phyloP scores from a whole-genome alignment of 2,797 vertebrate genomes.

The Rhinophrynus dorsalis region DNA sequence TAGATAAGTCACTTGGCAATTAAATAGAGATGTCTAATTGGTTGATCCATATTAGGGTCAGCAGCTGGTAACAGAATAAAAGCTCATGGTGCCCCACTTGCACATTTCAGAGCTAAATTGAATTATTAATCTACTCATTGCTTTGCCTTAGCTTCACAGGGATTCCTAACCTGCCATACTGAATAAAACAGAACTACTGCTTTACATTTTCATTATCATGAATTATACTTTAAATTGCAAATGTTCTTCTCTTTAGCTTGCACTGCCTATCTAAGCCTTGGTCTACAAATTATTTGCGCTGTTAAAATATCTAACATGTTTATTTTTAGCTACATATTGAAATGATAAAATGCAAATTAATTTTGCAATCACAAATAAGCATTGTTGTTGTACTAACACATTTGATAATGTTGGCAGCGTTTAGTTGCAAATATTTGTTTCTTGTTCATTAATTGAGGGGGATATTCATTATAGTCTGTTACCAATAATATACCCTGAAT shows the following conservation, averaged over 20 bases:
- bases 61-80: slow-evolving; percentile 81
- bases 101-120: slow-evolving; percentile 88
- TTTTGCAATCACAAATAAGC: slow-evolving; percentile 47
- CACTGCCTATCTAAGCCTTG: slow-evolving; percentile 61
- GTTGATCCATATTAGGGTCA: slow-evolving; percentile 91
- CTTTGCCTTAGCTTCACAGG: slow-evolving; percentile 88
- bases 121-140: slow-evolving; percentile 97
- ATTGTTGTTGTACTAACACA: slow-evolving; percentile 37
- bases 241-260: slow-evolving; percentile 70
- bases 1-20: slow-evolving; percentile 78
- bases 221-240: slow-evolving; percentile 97
- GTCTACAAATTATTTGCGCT: slow-evolving; percentile 63
- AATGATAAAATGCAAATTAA: slow-evolving; percentile 40
- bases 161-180: slow-evolving; percentile 95
- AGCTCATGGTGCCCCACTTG: slow-evolving; percentile 70
- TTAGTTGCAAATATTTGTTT: slow-evolving; percentile 30
- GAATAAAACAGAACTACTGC: slow-evolving; percentile 95
- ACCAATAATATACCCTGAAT: neutral
- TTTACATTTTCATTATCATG: slow-evolving; percentile 99
- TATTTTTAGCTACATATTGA: slow-evolving; percentile 53
- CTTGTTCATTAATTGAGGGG: slow-evolving; percentile 4
- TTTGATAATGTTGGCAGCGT: slow-evolving; percentile 40
- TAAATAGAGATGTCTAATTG: slow-evolving; percentile 95
- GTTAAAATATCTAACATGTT: slow-evolving; percentile 60
- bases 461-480: slow-evolving; percentile 16